Conservation (phyloP, 2,888 invertebrate genomes). For the Sialis fuliginosa region DNA sequence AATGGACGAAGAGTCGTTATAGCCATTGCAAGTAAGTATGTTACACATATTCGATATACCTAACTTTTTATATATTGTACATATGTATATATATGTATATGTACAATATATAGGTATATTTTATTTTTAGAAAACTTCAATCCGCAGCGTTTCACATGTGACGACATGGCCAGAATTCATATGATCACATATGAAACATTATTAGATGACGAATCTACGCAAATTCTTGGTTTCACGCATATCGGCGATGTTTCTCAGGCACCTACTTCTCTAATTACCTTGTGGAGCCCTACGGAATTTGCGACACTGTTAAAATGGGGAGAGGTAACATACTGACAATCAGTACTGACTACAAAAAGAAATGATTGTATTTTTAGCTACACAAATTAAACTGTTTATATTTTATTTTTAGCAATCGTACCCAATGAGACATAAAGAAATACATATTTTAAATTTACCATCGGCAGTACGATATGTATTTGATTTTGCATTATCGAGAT, state of each 20-base stretch:
- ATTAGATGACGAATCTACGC: slow-evolving; percentile 56
- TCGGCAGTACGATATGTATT: slow-evolving; percentile 55
- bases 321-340: too few relatives aligned
- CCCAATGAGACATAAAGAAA: slow-evolving; percentile 63
- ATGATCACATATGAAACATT: slow-evolving; percentile 56
- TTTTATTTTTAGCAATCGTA: slow-evolving; percentile 53
- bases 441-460: slow-evolving; percentile 54
- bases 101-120: not conserved
- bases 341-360: too few relatives aligned
- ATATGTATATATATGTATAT: not conserved
- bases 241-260: slow-evolving; percentile 48
- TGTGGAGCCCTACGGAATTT: slow-evolving; percentile 58
- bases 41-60: not conserved
- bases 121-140: slow-evolving; percentile 44
- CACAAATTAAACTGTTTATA: too few relatives aligned
- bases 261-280: slow-evolving; percentile 43
- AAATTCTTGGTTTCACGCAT: slow-evolving; percentile 58
- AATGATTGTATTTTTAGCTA: too few relatives aligned
- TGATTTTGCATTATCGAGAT: slow-evolving; percentile 49
- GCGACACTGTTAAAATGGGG: slow-evolving; percentile 54
- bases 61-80: not conserved
- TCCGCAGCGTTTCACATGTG: slow-evolving; percentile 42
- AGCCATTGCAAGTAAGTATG: slow-evolving; percentile 35
- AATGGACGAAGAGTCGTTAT: slow-evolving; percentile 58
- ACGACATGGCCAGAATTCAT: slow-evolving; percentile 53